Conservation (phyloP, 2,888 invertebrate species). For the Leptodirus hochenwartii region DNA sequence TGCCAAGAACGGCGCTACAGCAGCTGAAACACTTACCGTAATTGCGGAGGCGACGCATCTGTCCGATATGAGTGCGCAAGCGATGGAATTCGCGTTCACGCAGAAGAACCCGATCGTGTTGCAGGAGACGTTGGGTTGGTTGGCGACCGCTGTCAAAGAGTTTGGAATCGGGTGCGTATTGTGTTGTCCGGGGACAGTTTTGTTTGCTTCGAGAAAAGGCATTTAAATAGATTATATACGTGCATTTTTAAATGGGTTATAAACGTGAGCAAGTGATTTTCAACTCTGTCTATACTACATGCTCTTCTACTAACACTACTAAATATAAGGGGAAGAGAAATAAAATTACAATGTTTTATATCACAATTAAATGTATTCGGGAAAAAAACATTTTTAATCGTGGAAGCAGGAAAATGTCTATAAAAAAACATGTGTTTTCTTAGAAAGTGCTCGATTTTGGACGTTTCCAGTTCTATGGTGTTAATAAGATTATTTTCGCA, state of each 20-base stretch:
- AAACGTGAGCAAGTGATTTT: slow-evolving; percentile 2
- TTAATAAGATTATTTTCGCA: slow-evolving; percentile 1
- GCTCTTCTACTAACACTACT: slow-evolving; percentile 7
- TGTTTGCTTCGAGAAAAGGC: too few species aligned
- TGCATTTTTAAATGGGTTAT: slow-evolving; percentile 9
- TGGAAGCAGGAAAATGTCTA: too few species aligned
- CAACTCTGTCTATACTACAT: slow-evolving; percentile 5
- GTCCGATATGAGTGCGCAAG: slow-evolving; percentile 53
- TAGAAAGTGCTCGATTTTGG: too few species aligned
- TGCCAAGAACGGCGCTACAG: slow-evolving; percentile 50
- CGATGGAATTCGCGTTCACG: slow-evolving; percentile 54
- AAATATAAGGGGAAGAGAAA: too few species aligned
- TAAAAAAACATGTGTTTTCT: too few species aligned
- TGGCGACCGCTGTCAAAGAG: slow-evolving; percentile 58
- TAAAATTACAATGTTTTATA: too few species aligned
- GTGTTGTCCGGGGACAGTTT: too few species aligned
- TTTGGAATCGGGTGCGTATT: too few species aligned
- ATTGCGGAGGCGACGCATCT: slow-evolving; percentile 64
- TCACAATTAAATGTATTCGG: too few species aligned
- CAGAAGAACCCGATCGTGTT: slow-evolving; percentile 88
- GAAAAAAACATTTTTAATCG: too few species aligned
- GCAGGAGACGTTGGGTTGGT: slow-evolving; percentile 69
- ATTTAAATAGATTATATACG: slow-evolving; percentile 41
- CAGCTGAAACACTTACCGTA: slow-evolving; percentile 50
- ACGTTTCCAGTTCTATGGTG: too few species aligned